phyloP scores from a whole-genome alignment of 2,113 vertebrate species.

The Rhabdornis inornatus region DNA sequence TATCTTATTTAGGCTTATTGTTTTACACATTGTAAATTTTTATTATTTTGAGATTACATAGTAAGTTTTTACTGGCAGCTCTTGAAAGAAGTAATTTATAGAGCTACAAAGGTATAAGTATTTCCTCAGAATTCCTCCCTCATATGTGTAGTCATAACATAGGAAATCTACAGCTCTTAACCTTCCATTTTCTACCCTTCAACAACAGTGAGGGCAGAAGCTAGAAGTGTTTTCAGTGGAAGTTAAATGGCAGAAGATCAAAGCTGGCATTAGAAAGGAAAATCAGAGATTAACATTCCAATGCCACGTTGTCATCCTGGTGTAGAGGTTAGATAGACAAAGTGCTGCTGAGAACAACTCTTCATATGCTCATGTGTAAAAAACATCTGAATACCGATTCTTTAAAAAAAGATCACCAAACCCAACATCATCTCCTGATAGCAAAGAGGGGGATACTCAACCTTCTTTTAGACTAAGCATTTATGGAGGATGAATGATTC shows the following conservation, averaged over 20 bases:
- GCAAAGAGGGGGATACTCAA: neutral
- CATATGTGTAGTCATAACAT: neutral
- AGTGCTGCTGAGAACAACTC: neutral
- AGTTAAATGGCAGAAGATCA: neutral
- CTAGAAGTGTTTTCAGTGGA: neutral
- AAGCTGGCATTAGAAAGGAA: neutral
- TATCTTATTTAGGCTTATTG: neutral
- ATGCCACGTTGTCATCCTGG: neutral
- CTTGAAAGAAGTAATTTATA: neutral
- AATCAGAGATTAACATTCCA: neutral
- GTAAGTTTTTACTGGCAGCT: neutral
- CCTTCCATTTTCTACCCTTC: neutral
- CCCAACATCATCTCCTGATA: neutral
- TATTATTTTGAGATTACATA: neutral
- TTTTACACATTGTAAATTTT: neutral
- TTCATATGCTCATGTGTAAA: neutral
- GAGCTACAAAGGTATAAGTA: neutral
- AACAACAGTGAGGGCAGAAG: neutral
- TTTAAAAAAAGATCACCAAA: neutral
- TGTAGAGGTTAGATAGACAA: neutral
- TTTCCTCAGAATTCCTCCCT: neutral
- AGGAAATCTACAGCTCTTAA: neutral
- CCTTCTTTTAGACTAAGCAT: rapidly evolving
- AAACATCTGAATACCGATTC: neutral
- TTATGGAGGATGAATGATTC: neutral